These are phyloP conservation scores for Sarotherodon lohbergeri DNA, from an alignment of 2,113 vertebrate genomes.

Conservation along the genomic window DNA sequence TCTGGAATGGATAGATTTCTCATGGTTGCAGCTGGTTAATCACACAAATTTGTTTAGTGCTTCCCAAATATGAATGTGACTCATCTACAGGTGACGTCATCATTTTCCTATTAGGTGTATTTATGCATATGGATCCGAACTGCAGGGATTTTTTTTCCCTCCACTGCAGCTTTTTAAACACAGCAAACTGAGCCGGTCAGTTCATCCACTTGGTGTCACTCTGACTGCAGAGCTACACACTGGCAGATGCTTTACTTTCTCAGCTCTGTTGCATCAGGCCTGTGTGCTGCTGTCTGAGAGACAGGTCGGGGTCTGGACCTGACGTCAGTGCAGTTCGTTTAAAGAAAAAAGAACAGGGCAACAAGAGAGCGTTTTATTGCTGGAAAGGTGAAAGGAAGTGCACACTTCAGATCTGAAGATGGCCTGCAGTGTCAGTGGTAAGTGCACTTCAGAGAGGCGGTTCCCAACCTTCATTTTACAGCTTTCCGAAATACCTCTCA, in stretches of 20 bases:
- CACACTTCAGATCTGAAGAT: not conserved
- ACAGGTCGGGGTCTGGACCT: not conserved
- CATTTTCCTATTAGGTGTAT: not conserved
- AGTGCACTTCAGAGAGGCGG: not conserved
- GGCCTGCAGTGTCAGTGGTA: not conserved
- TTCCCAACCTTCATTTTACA: not conserved
- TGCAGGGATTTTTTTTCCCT: not conserved
- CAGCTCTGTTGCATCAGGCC: not conserved
- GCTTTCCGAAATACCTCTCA: not conserved
- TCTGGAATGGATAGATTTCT: not conserved
- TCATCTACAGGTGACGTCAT: not conserved
- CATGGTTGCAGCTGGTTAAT: not conserved
- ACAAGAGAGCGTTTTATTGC: not conserved
- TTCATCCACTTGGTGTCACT: conserved; percentile 61
- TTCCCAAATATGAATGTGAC: not conserved
- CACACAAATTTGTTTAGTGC: not conserved
- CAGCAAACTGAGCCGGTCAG: not conserved
- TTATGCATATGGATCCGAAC: not conserved
- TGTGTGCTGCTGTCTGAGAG: not conserved
- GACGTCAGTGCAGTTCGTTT: conserved; percentile 1
- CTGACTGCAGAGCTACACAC: not conserved
- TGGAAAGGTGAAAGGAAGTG: not conserved
- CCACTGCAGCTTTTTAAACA: not conserved
- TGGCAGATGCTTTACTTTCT: not conserved
- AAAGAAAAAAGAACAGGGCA: not conserved